Conservation (phyloP, 2,888 invertebrate species). For the Caradrina clavipalpis region DNA sequence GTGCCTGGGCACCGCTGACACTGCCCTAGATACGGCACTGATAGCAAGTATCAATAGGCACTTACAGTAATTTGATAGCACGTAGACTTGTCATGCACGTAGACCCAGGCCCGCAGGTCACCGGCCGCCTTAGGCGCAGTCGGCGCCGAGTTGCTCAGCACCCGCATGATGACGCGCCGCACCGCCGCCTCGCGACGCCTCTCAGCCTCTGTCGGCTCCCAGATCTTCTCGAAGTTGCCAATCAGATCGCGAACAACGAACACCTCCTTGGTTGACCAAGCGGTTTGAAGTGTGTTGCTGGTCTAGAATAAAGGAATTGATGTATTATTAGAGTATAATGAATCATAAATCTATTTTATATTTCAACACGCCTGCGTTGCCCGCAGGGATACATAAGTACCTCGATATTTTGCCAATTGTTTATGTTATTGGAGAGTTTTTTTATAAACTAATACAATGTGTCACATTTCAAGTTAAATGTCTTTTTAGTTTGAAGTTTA, state of each 20-base stretch:
- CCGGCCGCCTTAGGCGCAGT: constrained; percentile 93
- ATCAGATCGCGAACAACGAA: constrained; percentile 95
- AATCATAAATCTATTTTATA: neutral
- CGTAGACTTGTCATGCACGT: constrained; percentile 91
- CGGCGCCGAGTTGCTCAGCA: constrained; percentile 91
- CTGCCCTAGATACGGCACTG: no score
- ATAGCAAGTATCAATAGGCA: constrained; percentile 29
- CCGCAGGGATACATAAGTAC: no score
- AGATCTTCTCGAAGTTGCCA: constrained; percentile 94
- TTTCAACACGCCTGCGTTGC: no score
- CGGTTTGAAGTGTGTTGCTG: constrained; percentile 86
- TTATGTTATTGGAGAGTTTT: no score
- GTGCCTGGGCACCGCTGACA: no score
- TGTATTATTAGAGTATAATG: neutral
- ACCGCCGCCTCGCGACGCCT: constrained; percentile 94
- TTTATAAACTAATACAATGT: no score
- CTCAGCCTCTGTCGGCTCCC: constrained; percentile 95
- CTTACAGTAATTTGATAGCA: constrained; percentile 92
- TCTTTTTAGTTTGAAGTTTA: no score
- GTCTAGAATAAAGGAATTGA: constrained; percentile 69
- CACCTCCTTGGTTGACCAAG: constrained; percentile 93
- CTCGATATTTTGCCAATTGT: no score
- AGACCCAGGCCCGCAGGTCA: constrained; percentile 95
- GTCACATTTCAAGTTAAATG: no score
- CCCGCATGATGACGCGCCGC: constrained; percentile 93